These are phyloP conservation scores for Choloepus didactylus DNA, from an alignment of 2,797 vertebrate species.

Conservation along the genomic window DNA sequence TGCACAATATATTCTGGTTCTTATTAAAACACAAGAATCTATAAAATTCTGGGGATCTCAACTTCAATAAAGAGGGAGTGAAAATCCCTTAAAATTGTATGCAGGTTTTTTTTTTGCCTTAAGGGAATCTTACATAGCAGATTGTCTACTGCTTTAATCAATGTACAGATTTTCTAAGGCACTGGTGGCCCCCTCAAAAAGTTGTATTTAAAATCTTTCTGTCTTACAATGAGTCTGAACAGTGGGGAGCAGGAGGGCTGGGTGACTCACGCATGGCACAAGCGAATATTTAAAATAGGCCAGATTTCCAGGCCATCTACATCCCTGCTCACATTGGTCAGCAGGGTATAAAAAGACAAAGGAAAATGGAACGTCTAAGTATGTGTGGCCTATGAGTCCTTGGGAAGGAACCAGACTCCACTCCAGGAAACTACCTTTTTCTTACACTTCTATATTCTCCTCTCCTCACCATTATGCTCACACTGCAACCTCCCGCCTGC, in stretches of 20 bases:
- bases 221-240: not conserved
- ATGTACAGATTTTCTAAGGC: not conserved
- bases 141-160: not conserved
- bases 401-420: not conserved
- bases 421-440: not conserved
- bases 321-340: not conserved
- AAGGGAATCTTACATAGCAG: not conserved
- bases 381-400: not conserved
- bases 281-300: not conserved
- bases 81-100: not conserved
- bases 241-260: fast-evolving
- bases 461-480: not conserved
- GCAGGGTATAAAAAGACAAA: not conserved
- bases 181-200: not conserved
- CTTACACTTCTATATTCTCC: not conserved
- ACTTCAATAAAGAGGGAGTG: not conserved
- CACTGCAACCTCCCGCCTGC: not conserved
- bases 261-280: not conserved
- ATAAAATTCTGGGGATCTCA: not conserved
- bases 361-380: not conserved
- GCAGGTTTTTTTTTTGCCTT: not conserved
- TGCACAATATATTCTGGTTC: conserved; percentile 54
- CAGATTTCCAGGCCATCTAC: not conserved
- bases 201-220: conserved; percentile 1
- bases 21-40: conserved; percentile 49